Base-by-base conservation (phyloP, 2,797 vertebrate genomes). In the Cetoscarus ocellatus region DNA sequence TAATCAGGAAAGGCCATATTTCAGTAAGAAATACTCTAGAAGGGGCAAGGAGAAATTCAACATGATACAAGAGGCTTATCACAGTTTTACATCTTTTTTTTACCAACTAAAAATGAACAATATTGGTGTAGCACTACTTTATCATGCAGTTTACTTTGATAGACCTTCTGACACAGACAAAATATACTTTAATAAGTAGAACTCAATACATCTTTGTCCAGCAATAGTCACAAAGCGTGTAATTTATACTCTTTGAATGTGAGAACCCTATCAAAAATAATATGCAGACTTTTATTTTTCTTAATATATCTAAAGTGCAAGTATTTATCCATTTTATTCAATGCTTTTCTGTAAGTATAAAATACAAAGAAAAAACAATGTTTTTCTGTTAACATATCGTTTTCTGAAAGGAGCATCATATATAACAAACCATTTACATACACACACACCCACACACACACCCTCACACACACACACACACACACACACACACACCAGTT, bases 221-320 rank as follows among this genome's bases (percentile, higher is more conserved):
- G 94, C 94, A 94, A 95, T 93, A 92, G 91, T 92, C 93, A 95
- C 93, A 94, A 94, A 94, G 94, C 92, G 91, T 93, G 91, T 90
- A 94, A 91, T 92, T 91, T 93, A 94, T 93, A 93, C 86, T 93
- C 90, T 93, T 93, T 92, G 90, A 95, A 93, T 91, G 94, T 94
- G 93, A 94, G 93, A 94, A 94, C 94, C 93, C 94, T 95, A 95
- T 95, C 93, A 95, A 95, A 95, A 95, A 95, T 95, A 95, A 95
- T 94, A 95, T 95, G 94, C 94, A 91, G 94, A 92, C 92, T 93
- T 94, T 93, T 89, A 83, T 90, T 93, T 91, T 92, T 93, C 93
- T 93, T 94, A 94, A 94, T 95, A 95, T 95, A 95, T 95, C 94
- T 95, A 95, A 95, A 95, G 95, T 95, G 94, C 95, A 95, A 95